Evolutionary conservation across 2,888 invertebrate genomes (phyloP), one percentile per base, ranked within the genome.

Genomic region (Synergus japonicus): DNA sequence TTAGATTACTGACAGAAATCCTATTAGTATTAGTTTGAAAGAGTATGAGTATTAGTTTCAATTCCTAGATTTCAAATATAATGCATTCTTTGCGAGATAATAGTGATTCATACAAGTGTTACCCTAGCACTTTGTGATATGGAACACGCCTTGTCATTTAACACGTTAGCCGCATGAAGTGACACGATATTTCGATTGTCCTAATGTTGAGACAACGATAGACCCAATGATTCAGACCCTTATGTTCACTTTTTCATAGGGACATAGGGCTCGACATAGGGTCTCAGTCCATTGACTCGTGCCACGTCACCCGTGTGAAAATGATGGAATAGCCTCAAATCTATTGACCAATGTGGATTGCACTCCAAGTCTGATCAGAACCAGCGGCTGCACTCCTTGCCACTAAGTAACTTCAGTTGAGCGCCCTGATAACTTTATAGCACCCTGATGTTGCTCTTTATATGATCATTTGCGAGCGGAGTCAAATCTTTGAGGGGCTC

Each of bases 401-500:
- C 41, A 66, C 41, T 73, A 54, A 73, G 69, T 73, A 29, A 69
- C 69, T 54, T 1, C 46, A 69, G 44, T 46, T 46, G 18, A 69
- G 22, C 22, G 54, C 37, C 54, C 73, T 15, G 29, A 73, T 73
- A 22, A 22, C 22, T 22, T 22, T 22, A 22, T 18, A 46, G 22
- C 22, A 69, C 37, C 54, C 73, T 15, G 29, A 73, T 73, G 54
- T 54, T 73, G 49, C 15, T 46, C 69, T 73, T 49, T 54, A 49
- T 54, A 49, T 22, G 46, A 69, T 69, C 49, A 69, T 37, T 37
- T 37, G 5, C 9, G 8, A 29, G 13, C 13, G 49, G 15, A 69
- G 29, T 15, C 43, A 22, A 67, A 67, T 67, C 46, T 67, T 67
- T 43, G 81, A 69, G 79, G 77, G 82, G 79, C 77, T 79, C 81